A percentile compares a stretch with the other conserved stretches of the same genome.
phyloP scores from a whole-genome alignment of 2,797 vertebrate species.

The Stomatorhinus walkeri region DNA sequence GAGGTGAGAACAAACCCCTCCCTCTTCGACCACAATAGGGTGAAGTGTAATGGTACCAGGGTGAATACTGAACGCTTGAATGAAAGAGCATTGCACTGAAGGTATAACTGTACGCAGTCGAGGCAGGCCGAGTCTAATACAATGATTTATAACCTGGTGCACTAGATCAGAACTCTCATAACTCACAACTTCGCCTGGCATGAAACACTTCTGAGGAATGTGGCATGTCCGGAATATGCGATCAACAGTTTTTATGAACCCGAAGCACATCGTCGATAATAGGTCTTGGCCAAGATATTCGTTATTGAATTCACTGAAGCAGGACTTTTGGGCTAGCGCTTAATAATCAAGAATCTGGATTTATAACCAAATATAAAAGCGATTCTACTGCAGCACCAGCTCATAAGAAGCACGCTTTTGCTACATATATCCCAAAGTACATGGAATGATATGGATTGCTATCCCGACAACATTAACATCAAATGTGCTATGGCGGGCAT shows the following conservation, averaged over 20 bases:
- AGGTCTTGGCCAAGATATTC: not conserved
- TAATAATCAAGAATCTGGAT: not conserved
- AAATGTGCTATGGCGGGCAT: not conserved
- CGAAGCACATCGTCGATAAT: not conserved
- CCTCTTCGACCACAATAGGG: not conserved
- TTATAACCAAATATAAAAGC: conserved; percentile 4
- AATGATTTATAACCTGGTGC: conserved; percentile 15
- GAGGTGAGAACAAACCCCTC: not conserved
- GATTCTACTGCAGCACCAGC: not conserved
- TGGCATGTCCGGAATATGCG: not conserved
- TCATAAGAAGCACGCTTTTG: not conserved
- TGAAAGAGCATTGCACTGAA: not conserved
- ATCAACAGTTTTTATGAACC: not conserved
- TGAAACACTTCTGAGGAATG: conserved; percentile 8
- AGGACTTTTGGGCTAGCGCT: not conserved
- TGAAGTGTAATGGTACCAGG: not conserved
- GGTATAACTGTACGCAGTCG: not conserved
- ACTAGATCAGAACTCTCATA: conserved; percentile 15
- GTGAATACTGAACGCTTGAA: not conserved
- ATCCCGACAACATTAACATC: not conserved
- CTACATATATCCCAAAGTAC: not conserved
- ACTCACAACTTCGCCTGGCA: conserved; percentile 8
- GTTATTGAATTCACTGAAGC: not conserved
- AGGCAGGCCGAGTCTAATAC: not conserved
- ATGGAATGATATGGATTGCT: not conserved